Conservation (phyloP, 2,888 invertebrate genomes). For the Xestia sexstrigata region DNA sequence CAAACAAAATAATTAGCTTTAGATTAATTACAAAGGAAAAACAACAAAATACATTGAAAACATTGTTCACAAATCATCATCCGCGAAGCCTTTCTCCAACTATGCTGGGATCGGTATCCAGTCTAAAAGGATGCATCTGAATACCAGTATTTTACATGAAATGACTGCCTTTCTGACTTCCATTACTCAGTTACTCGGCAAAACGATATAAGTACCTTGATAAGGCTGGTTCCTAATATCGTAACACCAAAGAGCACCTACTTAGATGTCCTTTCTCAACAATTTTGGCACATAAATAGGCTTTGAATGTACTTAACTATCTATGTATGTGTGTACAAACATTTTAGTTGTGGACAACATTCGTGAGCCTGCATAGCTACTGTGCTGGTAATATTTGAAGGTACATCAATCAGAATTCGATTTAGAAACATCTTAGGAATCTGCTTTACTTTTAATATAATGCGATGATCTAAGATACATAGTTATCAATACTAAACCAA, state of each 20-base stretch:
- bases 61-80: too few species aligned
- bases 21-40: too few species aligned
- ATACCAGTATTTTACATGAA: not conserved
- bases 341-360: not conserved
- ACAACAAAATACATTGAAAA: too few species aligned
- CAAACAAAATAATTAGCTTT: too few species aligned
- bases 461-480: constrained; percentile 1
- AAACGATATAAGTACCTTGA: not conserved
- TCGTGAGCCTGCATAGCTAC: not conserved
- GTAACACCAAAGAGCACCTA: not conserved
- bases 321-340: too few species aligned
- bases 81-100: not conserved
- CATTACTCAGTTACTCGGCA: not conserved
- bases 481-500: constrained; percentile 6
- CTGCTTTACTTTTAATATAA: not conserved
- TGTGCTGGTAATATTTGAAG: not conserved
- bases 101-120: not conserved
- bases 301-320: too few species aligned
- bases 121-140: not conserved
- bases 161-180: not conserved
- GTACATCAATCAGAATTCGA: not conserved
- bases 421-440: not conserved
- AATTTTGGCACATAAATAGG: not conserved
- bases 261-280: not conserved
- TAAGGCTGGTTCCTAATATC: not conserved